Conservation (phyloP, 2,797 vertebrate genomes). For the Orestias chungarensis region DNA sequence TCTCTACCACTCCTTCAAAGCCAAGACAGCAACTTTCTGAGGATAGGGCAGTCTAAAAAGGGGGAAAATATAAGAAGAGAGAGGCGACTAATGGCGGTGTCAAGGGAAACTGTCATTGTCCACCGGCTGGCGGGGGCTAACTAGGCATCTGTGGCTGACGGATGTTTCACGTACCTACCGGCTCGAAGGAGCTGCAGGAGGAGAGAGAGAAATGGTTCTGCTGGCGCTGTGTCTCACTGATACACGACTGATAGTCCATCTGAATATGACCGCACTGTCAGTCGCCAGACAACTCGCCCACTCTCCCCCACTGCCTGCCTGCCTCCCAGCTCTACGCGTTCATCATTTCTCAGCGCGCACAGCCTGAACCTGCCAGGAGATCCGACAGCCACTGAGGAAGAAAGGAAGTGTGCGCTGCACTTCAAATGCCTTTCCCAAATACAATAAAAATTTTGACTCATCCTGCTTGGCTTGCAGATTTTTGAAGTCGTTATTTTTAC, state of each 20-base stretch:
- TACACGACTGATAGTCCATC: constrained; percentile 74
- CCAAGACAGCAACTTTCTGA: constrained; percentile 45
- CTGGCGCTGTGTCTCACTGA: constrained; percentile 74
- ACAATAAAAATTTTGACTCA: constrained; percentile 65
- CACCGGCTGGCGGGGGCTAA: constrained; percentile 62
- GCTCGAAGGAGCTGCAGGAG: constrained; percentile 34
- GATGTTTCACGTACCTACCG: constrained; percentile 60
- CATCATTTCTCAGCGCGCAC: constrained; percentile 64
- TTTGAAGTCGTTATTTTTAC: constrained; percentile 35
- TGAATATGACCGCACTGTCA: constrained; percentile 69
- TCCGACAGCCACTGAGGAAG: constrained; percentile 51
- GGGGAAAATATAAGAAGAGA: constrained; percentile 4
- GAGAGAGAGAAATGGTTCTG: constrained; percentile 43
- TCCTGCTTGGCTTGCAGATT: constrained; percentile 56
- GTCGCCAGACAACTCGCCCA: constrained; percentile 63
- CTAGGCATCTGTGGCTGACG: constrained; percentile 57
- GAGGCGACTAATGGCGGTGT: constrained; percentile 69
- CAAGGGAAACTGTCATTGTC: constrained; percentile 68
- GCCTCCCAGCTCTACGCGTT: constrained; percentile 33
- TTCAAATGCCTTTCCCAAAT: constrained; percentile 68
- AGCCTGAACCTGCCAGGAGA: constrained; percentile 57
- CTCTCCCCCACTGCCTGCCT: constrained; percentile 29
- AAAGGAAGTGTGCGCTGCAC: constrained; percentile 57
- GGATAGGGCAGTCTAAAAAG: constrained; percentile 7
- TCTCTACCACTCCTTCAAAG: constrained; percentile 35